Base-by-base conservation (phyloP, 2,888 invertebrate genomes). In the Dermolepida albohirtum region DNA sequence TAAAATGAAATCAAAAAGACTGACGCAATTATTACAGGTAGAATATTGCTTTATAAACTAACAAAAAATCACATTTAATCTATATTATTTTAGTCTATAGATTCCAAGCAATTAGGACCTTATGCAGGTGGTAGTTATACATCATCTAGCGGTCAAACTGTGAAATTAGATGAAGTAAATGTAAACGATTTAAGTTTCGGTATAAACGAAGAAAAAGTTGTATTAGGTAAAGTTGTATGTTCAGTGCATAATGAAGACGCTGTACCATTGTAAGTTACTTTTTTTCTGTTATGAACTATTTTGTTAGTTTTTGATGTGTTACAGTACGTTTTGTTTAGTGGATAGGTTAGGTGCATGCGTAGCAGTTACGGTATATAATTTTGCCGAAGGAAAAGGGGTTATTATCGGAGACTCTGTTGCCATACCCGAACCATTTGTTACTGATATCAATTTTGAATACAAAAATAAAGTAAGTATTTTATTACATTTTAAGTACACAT, bases 331-430 rank as follows among this genome's bases (percentile, higher is more conserved):
- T 83, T 94, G 93, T 77, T 82, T 95, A 78, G 87, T 93, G 50
- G 95, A 95, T 83, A 87, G 88, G 73, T 87, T 89, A 66, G 88
- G 89, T 83, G 85, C 85, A 1, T 93, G 93, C 78, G 84, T 91
- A 54, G 88, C 89, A 16, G 93, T 95, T 69, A 92, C 92, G 0
- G 89, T 95, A 51, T 96, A 94, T 84, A 95, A 96, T 85, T 87
- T 94, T 82, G 92, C 92, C 6, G 88, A 90, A 77, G 93, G 93
- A 0, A 89, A 89, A 79, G 95, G 95, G 47, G 90, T 92, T 63
- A 92, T 93, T 70, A 92, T 95, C 68, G 95, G 95, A 1, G 94
- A 96, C 84, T 88, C 90, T 29, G 90, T 96, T 11, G 91, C 92
- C 7, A 88, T 95, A 73, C 92, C 94, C 0, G 93, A 93, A 78